Conservation (phyloP, 1,140 invertebrate genomes). For the Melipona quadrifasciata region DNA sequence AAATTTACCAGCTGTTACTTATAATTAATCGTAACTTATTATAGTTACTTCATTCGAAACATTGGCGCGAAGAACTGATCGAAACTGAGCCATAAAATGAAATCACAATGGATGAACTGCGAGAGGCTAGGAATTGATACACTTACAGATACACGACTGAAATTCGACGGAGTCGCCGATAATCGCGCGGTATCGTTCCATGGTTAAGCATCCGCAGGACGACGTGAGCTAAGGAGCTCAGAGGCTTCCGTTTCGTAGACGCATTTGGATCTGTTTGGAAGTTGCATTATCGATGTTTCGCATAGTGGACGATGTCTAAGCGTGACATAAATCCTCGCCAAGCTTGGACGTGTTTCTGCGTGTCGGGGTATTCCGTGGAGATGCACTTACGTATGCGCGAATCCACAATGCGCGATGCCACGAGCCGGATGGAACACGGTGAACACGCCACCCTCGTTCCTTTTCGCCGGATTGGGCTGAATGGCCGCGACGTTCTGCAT, state of each 20-base stretch:
- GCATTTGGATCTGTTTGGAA: background rate
- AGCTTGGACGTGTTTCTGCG: conserved; percentile 69
- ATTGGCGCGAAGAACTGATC: too few species aligned
- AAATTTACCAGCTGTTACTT: too few species aligned
- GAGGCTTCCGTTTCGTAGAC: background rate
- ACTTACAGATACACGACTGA: too few species aligned
- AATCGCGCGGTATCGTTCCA: too few species aligned
- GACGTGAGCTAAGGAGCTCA: background rate
- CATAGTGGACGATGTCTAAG: conserved; percentile 56
- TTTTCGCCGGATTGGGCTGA: conserved; percentile 77
- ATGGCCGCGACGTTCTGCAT: conserved; percentile 68
- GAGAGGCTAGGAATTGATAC: too few species aligned
- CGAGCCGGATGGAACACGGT: conserved; percentile 49
- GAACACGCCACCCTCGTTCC: conserved; percentile 72
- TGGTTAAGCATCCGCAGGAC: background rate
- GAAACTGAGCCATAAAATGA: too few species aligned
- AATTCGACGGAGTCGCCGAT: too few species aligned
- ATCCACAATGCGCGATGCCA: conserved; percentile 58
- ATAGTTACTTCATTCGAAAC: too few species aligned
- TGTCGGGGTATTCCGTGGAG: conserved; percentile 32
- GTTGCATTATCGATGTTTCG: conserved; percentile 25
- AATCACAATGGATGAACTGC: too few species aligned
- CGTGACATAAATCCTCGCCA: conserved; percentile 74
- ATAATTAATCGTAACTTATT: too few species aligned
- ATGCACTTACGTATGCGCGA: conserved; percentile 74